These are phyloP conservation scores for Oostethus manadensis DNA, from an alignment of 2,113 vertebrate genomes.

Conservation along the genomic window DNA sequence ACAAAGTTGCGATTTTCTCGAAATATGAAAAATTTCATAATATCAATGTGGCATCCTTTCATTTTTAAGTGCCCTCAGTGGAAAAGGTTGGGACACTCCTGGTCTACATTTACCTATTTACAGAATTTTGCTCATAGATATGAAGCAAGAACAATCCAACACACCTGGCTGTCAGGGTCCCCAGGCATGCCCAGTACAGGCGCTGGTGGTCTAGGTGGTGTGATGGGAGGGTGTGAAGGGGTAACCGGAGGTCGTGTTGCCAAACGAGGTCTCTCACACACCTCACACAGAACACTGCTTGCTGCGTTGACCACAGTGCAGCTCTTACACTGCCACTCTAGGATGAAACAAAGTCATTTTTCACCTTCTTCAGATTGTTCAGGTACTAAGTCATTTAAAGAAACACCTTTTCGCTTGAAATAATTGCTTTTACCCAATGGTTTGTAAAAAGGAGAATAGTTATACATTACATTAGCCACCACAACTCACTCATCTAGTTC, in stretches of 20 bases:
- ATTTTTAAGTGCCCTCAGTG: too few species aligned
- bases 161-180: slow-evolving; percentile 68
- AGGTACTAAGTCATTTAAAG: not conserved
- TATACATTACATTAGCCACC: too few species aligned
- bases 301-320: slow-evolving; percentile 81
- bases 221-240: slow-evolving; percentile 50
- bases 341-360: not conserved
- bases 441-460: too few species aligned
- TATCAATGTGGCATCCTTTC: too few species aligned
- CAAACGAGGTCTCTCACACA: slow-evolving; percentile 84
- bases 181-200: slow-evolving; percentile 55
- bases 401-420: not conserved
- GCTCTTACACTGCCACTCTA: slow-evolving; percentile 83
- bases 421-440: too few species aligned
- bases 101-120: too few species aligned
- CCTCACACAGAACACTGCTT: slow-evolving; percentile 78
- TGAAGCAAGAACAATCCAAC: too few species aligned
- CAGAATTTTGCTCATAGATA: too few species aligned
- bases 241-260: slow-evolving; percentile 74
- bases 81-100: too few species aligned
- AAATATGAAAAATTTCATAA: too few species aligned
- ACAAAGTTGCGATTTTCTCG: too few species aligned
- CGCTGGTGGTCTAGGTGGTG: slow-evolving; percentile 54
- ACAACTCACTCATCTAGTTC: too few species aligned
- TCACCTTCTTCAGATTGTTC: not conserved